Conservation (phyloP, 2,797 vertebrate genomes). For the Sebastes cheni region DNA sequence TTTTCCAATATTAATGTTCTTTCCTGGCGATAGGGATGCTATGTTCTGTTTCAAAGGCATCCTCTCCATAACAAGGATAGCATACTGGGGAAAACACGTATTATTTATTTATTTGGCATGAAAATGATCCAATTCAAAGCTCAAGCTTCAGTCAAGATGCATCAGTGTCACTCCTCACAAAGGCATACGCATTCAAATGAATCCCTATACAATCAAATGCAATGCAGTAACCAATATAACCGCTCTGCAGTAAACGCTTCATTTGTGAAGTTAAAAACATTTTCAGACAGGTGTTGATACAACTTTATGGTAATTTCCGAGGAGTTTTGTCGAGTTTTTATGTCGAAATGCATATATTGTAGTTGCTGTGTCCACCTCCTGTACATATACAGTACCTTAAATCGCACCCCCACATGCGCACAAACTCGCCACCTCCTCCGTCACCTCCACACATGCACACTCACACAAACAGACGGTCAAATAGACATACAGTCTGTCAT, state of each 20-base stretch:
- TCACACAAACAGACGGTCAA: slow-evolving; percentile 77
- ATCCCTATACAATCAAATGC: background rate
- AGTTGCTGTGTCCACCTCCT: slow-evolving; percentile 47
- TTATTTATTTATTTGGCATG: slow-evolving; percentile 3
- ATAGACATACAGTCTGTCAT: slow-evolving; percentile 81
- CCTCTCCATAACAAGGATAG: background rate
- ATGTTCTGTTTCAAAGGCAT: background rate
- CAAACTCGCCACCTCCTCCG: slow-evolving; percentile 49
- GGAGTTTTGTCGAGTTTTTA: slow-evolving; percentile 24
- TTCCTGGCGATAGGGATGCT: background rate
- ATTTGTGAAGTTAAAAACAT: slow-evolving; percentile 1
- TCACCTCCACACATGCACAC: slow-evolving; percentile 66
- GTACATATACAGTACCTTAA: slow-evolving; percentile 35
- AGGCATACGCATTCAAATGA: background rate
- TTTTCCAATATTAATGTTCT: background rate
- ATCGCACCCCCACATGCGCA: slow-evolving; percentile 21
- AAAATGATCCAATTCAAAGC: background rate
- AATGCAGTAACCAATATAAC: background rate
- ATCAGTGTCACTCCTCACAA: background rate
- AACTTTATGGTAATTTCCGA: slow-evolving; percentile 17
- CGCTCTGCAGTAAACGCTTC: background rate
- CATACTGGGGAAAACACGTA: background rate
- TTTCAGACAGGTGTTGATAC: slow-evolving; percentile 17
- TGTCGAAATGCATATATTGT: slow-evolving; percentile 25
- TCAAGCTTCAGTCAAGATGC: background rate